phyloP scores from a whole-genome alignment of 2,113 vertebrate species.

The Carassius carassius region DNA sequence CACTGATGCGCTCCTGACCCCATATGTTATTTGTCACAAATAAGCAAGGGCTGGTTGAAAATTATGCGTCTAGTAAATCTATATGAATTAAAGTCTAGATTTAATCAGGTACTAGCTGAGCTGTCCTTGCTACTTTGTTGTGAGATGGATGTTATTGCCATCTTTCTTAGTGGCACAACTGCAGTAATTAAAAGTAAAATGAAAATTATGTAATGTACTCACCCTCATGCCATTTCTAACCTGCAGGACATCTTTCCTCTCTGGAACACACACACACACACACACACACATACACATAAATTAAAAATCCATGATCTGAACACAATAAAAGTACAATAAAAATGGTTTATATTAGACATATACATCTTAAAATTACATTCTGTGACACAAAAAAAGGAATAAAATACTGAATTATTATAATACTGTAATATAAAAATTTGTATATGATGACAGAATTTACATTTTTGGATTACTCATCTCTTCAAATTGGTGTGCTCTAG shows the following conservation, averaged over 20 bases:
- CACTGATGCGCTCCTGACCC: constrained; percentile 44
- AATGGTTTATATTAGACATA: neutral
- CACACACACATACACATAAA: neutral
- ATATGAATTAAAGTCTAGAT: constrained; percentile 37
- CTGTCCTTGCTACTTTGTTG: neutral
- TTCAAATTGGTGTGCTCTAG: too few species aligned
- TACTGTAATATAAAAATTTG: too few species aligned
- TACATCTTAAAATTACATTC: neutral
- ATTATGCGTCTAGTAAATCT: constrained; percentile 27
- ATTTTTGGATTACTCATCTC: too few species aligned
- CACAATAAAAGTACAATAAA: neutral
- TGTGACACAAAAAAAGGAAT: too few species aligned
- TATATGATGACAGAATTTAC: too few species aligned
- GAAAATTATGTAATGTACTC: neutral
- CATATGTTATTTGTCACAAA: constrained; percentile 30
- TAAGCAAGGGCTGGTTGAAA: constrained; percentile 24
- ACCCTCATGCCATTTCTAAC: neutral
- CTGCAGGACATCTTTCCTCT: neutral
- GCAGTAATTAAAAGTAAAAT: neutral
- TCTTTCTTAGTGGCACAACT: neutral
- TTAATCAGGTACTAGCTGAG: constrained; percentile 34
- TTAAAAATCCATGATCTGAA: neutral
- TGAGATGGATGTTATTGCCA: neutral
- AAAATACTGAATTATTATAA: too few species aligned
- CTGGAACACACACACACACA: neutral